phyloP scores from a whole-genome alignment of 1,140 invertebrate genomes.

The Oncopeltus fasciatus region DNA sequence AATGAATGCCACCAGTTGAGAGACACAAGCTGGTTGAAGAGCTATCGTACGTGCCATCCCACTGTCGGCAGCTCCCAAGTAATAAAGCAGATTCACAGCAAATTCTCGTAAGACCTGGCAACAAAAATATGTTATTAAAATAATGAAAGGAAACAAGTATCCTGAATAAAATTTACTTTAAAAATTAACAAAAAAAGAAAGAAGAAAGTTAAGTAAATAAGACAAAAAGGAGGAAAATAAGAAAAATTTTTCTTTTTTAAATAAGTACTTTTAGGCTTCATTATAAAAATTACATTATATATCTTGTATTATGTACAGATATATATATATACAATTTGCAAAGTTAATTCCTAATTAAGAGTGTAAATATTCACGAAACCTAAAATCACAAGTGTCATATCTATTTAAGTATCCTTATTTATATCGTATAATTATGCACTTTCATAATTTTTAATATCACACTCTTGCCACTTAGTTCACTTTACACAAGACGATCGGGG shows the following conservation, averaged over 20 bases:
- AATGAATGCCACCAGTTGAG: conserved; percentile 87
- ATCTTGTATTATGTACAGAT: no score
- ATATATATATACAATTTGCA: conserved; percentile 14
- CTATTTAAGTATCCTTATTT: conserved; percentile 21
- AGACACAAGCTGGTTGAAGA: conserved; percentile 68
- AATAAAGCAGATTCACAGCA: conserved; percentile 83
- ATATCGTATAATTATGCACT: conserved; percentile 17
- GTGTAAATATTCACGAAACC: conserved; percentile 20
- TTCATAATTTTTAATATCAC: conserved; percentile 16
- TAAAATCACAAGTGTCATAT: conserved; percentile 23
- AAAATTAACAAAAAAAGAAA: not conserved
- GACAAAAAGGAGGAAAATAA: no score
- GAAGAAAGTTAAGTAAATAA: not conserved
- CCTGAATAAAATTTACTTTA: not conserved
- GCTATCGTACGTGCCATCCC: conserved; percentile 82
- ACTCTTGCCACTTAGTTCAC: conserved; percentile 16
- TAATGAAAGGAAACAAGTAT: no score
- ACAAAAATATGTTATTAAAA: no score
- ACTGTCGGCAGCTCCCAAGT: conserved; percentile 78
- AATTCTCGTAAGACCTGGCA: conserved; percentile 81
- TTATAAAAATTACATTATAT: no score
- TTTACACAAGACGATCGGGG: conserved; percentile 13
- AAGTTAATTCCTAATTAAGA: conserved; percentile 18
- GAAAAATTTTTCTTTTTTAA: no score
- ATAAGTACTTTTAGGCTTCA: no score